Evolutionary conservation across 2,888 invertebrate genomes (phyloP), one percentile per base, ranked within the genome.

Genomic region (Plebejus anna): DNA sequence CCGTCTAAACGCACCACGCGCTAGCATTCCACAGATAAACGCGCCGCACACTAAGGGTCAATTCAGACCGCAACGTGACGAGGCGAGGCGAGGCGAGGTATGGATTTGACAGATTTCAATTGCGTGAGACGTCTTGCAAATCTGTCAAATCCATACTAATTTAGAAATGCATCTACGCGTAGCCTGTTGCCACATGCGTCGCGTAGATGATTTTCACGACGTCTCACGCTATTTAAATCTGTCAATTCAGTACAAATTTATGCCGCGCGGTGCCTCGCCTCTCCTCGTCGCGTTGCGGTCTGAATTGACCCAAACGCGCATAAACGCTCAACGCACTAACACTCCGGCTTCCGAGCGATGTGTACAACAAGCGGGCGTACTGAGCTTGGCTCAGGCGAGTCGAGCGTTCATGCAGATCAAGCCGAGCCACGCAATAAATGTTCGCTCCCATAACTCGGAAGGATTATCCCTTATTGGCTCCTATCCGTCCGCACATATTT

Each of bases 391-490:
- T 61, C 28, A 66, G 32, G 32, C 3, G 28, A 66, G 66, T 61
- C 61, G 61, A 66, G 32, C 66, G 66, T 36, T 66, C 32, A 36
- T 66, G 66, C 66, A 66, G 66, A 66, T 66, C 66, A 7, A 42
- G 42, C 42, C 42, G 42, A 42, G 42, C 42, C 47, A 32, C 66
- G 66, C 66, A 66, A 66, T 66, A 36, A 66, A 66, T 66, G 66
- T 36, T 66, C 32, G 32, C 66, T 66, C 66, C 66, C 66, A 66
- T 36, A 32, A 66, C 32, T 66, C 66, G 66, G 66, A 61, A 61
- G 61, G 61, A 66, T 66, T 66, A 66, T 66, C 66, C 66, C 66
- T 66, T 66, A 66, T 66, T 66, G 66, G 66, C 66, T 66, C 13
- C 32, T 66, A 66, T 66, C 32, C 66, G 66, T 66, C 66, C 66